Evolutionary conservation across 2,888 invertebrate genomes (phyloP), one percentile per base, ranked within the genome.

Genomic region (Lamellibrachia satsuma): DNA sequence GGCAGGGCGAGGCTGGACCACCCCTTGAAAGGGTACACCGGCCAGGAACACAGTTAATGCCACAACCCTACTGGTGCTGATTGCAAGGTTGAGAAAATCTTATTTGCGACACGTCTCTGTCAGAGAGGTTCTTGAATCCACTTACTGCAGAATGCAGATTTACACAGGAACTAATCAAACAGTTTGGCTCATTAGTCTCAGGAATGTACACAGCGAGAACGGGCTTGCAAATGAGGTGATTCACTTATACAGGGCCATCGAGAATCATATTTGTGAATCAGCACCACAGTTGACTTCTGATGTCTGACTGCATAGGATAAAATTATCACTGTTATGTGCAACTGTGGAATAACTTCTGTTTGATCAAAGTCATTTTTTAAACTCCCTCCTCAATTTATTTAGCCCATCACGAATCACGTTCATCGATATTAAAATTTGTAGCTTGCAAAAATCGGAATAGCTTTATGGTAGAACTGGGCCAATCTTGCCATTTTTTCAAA

Each of bases 211-310:
- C 75, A 6, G 75, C 75, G 75, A 75, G 75, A 75, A 75, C 75
- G 6, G n/a, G 75, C 75, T 22, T 75, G 75, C 75, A 75, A 75
- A 75, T 75, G 75, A 75, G 75, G 75, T 75, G 75, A 75, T 75
- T 75, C 75, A 75, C 22, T 75, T 75, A 75, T 75, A 75, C 22
- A 15, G 39, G 39, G 15, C 75, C 75, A 22, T 75, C 75, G 75
- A 75, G 75, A 75, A 75, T 75, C 75, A 75, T 75, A 75, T 75
- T 75, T 75, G 22, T 75, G 75, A 75, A 75, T 75, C 75, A 75
- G n/a, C 75, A 6, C 3, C n/a, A 6, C 6, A 75, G 75, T 75
- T 75, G 15, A 75, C n/a, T 75, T 75, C 75, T 75, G 75, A 6
- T 6, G 22, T 4, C 22, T 22, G 75, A 75, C 15, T 4, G 75